A percentile compares a stretch with the other conserved stretches of the same genome.
phyloP scores from a whole-genome alignment of 2,797 vertebrate genomes.

The Tangara arthus region DNA sequence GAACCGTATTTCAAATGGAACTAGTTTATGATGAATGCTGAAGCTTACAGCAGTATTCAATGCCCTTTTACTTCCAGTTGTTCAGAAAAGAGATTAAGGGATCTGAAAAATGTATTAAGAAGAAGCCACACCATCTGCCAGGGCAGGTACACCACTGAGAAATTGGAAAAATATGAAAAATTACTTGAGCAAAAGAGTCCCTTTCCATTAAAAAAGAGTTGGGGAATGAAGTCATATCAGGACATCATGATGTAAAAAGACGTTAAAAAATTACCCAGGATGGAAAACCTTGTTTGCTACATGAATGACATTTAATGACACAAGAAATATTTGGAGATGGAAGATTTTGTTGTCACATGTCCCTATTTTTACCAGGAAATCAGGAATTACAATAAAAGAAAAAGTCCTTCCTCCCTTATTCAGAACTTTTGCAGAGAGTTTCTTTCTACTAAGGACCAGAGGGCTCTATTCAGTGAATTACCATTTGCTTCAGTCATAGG shows the following conservation, averaged over 20 bases:
- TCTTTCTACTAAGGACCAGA: background rate
- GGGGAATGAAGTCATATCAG: background rate
- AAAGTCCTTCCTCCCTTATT: background rate
- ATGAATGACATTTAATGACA: background rate
- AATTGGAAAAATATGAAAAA: background rate
- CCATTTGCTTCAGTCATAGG: constrained; percentile 37
- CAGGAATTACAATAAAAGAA: background rate
- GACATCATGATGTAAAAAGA: background rate
- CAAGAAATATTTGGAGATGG: background rate
- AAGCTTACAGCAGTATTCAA: background rate
- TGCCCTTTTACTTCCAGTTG: background rate
- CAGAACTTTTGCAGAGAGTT: background rate
- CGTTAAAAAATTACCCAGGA: background rate
- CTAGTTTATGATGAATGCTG: background rate
- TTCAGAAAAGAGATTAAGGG: constrained; percentile 8
- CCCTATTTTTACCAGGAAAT: background rate
- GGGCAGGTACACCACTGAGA: background rate
- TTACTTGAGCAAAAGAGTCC: background rate
- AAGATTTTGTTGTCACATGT: background rate
- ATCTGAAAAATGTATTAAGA: background rate
- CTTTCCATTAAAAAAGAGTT: background rate
- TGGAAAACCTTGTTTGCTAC: background rate
- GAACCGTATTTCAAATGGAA: background rate
- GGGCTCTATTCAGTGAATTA: background rate
- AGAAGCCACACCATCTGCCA: background rate